These are phyloP conservation scores for Oryzias javanicus DNA, from an alignment of 2,113 vertebrate species.

Conservation along the genomic window DNA sequence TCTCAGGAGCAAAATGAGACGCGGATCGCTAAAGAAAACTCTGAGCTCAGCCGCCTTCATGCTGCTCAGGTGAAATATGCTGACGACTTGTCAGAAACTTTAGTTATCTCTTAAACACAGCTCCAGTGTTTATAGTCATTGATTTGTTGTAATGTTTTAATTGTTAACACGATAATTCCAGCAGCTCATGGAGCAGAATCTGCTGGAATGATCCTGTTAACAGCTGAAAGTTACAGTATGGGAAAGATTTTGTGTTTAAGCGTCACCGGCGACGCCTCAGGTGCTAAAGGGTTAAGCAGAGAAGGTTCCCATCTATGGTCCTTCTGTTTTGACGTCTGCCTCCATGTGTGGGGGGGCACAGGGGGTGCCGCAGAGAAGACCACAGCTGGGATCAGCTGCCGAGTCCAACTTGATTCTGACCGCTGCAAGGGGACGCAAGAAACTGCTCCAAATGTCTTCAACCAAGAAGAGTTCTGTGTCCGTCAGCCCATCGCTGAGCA, in stretches of 20 bases:
- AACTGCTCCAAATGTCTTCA: constrained; percentile 47
- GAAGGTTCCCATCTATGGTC: neutral
- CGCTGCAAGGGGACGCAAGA: constrained; percentile 67
- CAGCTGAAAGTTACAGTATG: no score
- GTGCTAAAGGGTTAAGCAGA: neutral
- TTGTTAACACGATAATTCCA: no score
- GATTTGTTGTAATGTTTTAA: no score
- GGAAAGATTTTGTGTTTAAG: no score
- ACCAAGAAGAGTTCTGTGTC: constrained; percentile 25
- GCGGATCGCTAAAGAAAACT: constrained; percentile 83
- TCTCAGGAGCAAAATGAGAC: constrained; percentile 70
- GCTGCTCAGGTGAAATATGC: constrained; percentile 73
- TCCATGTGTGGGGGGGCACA: constrained; percentile 47
- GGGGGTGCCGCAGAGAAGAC: constrained; percentile 85
- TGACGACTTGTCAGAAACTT: neutral
- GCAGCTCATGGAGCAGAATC: no score
- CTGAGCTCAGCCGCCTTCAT: constrained; percentile 73
- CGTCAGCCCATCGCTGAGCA: constrained; percentile 21
- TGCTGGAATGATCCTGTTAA: no score
- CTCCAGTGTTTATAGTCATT: no score
- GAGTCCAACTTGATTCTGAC: constrained; percentile 60
- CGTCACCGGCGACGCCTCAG: no score
- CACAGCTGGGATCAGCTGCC: constrained; percentile 63
- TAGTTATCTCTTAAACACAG: no score
- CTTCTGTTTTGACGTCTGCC: neutral